Evolutionary conservation across 2,888 invertebrate genomes (phyloP).

Genomic region (Beris morrisii): DNA sequence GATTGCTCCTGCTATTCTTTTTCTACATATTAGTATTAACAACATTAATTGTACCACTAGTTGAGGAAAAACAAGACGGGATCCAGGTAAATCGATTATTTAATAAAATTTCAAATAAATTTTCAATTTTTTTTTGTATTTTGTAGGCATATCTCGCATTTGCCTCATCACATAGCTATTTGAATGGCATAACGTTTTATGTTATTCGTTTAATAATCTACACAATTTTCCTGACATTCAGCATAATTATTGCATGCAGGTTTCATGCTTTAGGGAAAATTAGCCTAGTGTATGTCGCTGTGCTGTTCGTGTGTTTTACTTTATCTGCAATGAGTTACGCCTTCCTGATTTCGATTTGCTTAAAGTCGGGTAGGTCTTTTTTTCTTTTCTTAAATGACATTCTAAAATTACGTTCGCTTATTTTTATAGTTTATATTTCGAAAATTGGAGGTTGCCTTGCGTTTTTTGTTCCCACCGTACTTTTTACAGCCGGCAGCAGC

Average conservation of each 20-base stretch:
- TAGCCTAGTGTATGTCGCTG: slow-evolving; percentile 42
- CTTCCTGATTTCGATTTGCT: slow-evolving; percentile 52
- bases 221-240: slow-evolving; percentile 42
- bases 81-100: slow-evolving; percentile 56
- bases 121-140: slow-evolving; percentile 22
- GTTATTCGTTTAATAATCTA: slow-evolving; percentile 48
- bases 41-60: slow-evolving; percentile 59
- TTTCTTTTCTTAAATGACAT: not conserved
- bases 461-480: slow-evolving; percentile 49
- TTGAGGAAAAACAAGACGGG: slow-evolving; percentile 64
- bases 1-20: slow-evolving; percentile 46
- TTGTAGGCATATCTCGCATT: slow-evolving; percentile 42
- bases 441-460: slow-evolving; percentile 52
- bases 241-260: slow-evolving; percentile 43
- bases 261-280: slow-evolving; percentile 42
- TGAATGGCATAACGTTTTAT: slow-evolving; percentile 53
- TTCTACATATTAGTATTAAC: slow-evolving; percentile 48
- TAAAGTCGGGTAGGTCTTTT: slow-evolving; percentile 50
- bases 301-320: slow-evolving; percentile 47
- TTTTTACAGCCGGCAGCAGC: slow-evolving; percentile 46
- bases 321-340: slow-evolving; percentile 50
- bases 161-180: slow-evolving; percentile 51
- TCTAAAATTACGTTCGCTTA: not conserved
- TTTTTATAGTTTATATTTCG: slow-evolving; percentile 47
- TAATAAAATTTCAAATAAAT: not conserved